phyloP scores from a whole-genome alignment of 2,113 vertebrate species.

The Trogon surrucura region DNA sequence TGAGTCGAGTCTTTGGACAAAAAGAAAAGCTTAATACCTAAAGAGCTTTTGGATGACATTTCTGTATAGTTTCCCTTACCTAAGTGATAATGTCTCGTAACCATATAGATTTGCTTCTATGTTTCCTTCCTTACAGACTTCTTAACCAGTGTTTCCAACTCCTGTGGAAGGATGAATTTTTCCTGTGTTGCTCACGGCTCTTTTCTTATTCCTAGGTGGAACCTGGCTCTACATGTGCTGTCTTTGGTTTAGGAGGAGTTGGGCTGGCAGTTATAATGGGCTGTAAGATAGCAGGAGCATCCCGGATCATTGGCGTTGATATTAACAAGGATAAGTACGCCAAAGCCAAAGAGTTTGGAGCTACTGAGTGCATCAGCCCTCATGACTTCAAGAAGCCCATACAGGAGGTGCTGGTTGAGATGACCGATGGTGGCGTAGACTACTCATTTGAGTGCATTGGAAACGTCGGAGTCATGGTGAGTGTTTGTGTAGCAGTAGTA shows the following conservation, averaged over 20 bases:
- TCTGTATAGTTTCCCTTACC: background rate
- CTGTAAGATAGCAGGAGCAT: constrained; percentile 80
- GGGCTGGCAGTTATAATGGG: constrained; percentile 83
- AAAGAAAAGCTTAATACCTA: background rate
- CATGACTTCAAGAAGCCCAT: constrained; percentile 78
- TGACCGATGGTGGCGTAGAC: constrained; percentile 82
- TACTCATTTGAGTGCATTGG: constrained; percentile 85
- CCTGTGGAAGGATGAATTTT: background rate
- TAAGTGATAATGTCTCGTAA: background rate
- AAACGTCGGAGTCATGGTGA: constrained; percentile 82
- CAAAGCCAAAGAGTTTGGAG: constrained; percentile 81
- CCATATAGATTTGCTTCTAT: background rate
- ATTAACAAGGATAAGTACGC: constrained; percentile 80
- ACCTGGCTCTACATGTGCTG: constrained; percentile 78
- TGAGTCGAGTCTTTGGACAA: background rate
- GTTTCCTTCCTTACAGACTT: background rate
- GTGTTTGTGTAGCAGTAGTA: background rate
- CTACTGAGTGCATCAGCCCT: constrained; percentile 80
- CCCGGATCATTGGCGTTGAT: constrained; percentile 80
- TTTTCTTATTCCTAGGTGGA: constrained; percentile 72
- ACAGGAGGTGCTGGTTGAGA: constrained; percentile 78
- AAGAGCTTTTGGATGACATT: background rate
- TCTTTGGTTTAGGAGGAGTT: constrained; percentile 84
- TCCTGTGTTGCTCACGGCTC: background rate
- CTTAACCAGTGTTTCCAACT: background rate